Evolutionary conservation across 2,797 vertebrate species (phyloP).

Genomic region (Buceros bicornis): DNA sequence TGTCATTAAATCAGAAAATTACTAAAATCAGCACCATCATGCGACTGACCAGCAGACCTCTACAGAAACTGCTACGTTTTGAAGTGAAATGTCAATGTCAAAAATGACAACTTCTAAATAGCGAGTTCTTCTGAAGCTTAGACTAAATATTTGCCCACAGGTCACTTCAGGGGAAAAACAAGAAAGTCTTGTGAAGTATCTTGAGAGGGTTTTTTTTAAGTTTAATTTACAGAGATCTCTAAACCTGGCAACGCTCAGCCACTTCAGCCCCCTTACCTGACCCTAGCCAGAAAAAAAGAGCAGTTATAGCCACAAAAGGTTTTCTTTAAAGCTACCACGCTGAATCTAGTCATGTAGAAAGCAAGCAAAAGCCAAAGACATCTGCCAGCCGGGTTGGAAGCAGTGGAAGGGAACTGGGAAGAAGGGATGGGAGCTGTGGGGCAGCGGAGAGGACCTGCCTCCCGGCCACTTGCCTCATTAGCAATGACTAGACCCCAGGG

Average conservation of each 20-base stretch:
- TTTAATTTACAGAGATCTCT: conserved; percentile 32
- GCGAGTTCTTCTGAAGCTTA: background rate
- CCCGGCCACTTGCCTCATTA: fast-evolving
- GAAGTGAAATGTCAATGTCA: conserved; percentile 17
- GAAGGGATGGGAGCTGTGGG: background rate
- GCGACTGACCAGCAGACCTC: background rate
- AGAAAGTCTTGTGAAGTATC: background rate
- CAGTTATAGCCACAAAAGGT: background rate
- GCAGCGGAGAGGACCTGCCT: background rate
- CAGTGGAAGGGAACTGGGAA: background rate
- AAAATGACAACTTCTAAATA: conserved; percentile 5
- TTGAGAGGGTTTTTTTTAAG: background rate
- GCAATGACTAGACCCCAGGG: background rate
- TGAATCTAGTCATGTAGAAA: background rate
- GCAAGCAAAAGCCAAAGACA: background rate
- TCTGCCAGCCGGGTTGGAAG: background rate
- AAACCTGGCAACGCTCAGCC: background rate
- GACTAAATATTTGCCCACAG: conserved; percentile 42
- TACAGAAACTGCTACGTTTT: background rate
- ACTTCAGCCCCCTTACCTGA: conserved; percentile 27
- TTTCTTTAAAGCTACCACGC: background rate
- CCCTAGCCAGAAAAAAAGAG: background rate
- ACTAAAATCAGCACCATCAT: background rate
- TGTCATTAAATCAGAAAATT: conserved; percentile 46
- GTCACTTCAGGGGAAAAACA: conserved; percentile 13